phyloP scores from a whole-genome alignment of 2,888 invertebrate species.

The Ischnura elegans region DNA sequence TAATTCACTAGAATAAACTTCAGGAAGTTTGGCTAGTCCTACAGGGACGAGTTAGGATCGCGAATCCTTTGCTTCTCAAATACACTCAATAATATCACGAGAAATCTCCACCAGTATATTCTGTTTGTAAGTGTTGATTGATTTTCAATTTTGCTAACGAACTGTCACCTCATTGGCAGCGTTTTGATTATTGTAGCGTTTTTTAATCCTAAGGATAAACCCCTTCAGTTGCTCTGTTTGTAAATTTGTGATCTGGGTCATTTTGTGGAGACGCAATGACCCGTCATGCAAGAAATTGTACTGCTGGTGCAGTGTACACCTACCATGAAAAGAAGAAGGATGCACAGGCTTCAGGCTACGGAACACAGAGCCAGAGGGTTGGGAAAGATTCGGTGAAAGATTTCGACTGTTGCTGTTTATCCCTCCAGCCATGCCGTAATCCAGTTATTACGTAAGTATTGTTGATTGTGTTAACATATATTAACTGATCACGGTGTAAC shows the following conservation, averaged over 20 bases:
- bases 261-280: conserved; percentile 85
- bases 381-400: conserved; percentile 97
- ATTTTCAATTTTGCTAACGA: too few species aligned
- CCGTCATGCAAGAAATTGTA: conserved; percentile 98
- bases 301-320: conserved; percentile 98
- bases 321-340: conserved; percentile 99
- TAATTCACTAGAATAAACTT: not conserved
- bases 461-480: not conserved
- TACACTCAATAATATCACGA: too few species aligned
- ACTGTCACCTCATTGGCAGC: too few species aligned
- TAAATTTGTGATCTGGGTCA: not conserved
- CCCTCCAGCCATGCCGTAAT: conserved; percentile 96
- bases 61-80: too few species aligned
- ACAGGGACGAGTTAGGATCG: too few species aligned
- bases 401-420: conserved; percentile 98
- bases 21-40: too few species aligned
- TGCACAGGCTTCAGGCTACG: conserved; percentile 96
- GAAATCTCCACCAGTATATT: too few species aligned
- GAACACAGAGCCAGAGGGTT: conserved; percentile 90
- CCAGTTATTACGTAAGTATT: conserved; percentile 90
- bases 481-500: conserved; percentile 73
- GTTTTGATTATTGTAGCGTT: too few species aligned
- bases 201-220: too few species aligned
- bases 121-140: not conserved
- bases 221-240: not conserved